Percentiles rank a stretch among this genome's conserved stretches.
These are phyloP conservation scores for Prolemur simus DNA, from an alignment of 2,113 vertebrate genomes.

Conservation along the genomic window DNA sequence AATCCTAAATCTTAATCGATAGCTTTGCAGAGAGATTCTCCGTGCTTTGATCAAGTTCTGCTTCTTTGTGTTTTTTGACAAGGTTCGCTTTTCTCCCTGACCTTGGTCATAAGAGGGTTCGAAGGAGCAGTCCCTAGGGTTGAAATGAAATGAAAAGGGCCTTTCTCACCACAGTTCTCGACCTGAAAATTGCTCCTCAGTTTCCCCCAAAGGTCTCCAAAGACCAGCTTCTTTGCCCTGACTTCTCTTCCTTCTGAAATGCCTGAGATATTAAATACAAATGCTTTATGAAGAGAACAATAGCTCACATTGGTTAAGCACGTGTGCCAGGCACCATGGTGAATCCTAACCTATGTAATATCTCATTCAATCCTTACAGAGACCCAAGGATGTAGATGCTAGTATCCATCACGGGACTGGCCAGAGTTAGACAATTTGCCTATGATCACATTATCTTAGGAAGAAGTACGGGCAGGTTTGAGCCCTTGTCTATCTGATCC, in stretches of 20 bases:
- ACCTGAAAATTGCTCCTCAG: background rate
- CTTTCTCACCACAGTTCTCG: background rate
- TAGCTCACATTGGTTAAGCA: background rate
- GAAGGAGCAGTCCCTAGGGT: background rate
- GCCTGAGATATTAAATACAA: background rate
- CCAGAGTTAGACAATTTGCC: background rate
- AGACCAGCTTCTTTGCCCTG: background rate
- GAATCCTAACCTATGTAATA: background rate
- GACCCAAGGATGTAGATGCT: background rate
- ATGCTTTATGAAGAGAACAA: background rate
- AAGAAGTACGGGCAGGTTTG: background rate
- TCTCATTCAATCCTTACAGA: background rate
- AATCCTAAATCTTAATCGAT: slow-evolving; percentile 35
- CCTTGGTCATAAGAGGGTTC: background rate
- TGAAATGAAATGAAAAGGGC: slow-evolving; percentile 16
- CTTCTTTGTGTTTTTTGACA: slow-evolving; percentile 41
- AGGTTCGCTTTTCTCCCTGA: slow-evolving; percentile 32
- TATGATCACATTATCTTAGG: background rate
- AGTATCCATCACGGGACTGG: background rate
- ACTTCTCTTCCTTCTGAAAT: background rate
- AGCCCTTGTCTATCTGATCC: background rate
- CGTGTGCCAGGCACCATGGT: background rate
- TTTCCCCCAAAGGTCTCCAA: background rate
- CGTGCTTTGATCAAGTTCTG: slow-evolving; percentile 61
- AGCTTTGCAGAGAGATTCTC: background rate